Percentiles rank a stretch among this genome's conserved stretches.
phyloP scores from a whole-genome alignment of 2,113 vertebrate genomes.

The Coptodon bakossiorum region DNA sequence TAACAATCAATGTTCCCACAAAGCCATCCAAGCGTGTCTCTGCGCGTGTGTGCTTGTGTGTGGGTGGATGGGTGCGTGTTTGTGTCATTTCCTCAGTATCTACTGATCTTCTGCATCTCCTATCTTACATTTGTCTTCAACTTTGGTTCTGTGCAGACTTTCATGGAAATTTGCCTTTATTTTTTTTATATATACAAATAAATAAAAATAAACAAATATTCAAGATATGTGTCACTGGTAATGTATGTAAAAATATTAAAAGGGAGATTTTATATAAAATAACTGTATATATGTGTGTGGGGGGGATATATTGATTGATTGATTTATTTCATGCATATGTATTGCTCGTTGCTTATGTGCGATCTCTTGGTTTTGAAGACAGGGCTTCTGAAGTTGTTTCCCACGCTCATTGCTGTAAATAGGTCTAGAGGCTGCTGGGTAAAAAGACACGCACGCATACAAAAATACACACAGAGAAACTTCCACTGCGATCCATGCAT shows the following conservation, averaged over 20 bases:
- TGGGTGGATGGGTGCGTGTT: neutral
- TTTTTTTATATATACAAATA: neutral
- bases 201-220: neutral
- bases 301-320: neutral
- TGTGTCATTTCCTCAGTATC: neutral
- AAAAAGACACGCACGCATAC: neutral
- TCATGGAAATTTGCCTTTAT: neutral
- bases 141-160: neutral
- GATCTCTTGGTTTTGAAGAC: slow-evolving; percentile 24
- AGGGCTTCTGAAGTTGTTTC: slow-evolving; percentile 54
- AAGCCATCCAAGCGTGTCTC: neutral
- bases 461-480: neutral
- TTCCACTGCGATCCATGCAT: slow-evolving; percentile 5
- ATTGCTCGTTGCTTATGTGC: neutral
- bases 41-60: neutral
- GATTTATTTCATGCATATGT: neutral
- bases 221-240: neutral
- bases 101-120: neutral
- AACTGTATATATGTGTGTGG: rapidly evolving
- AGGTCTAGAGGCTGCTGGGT: slow-evolving; percentile 30
- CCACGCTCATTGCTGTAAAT: slow-evolving; percentile 67
- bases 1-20: neutral
- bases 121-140: neutral
- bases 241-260: neutral
- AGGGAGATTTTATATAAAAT: neutral